Conservation (phyloP, 2,888 invertebrate genomes). For the Tipula unca region DNA sequence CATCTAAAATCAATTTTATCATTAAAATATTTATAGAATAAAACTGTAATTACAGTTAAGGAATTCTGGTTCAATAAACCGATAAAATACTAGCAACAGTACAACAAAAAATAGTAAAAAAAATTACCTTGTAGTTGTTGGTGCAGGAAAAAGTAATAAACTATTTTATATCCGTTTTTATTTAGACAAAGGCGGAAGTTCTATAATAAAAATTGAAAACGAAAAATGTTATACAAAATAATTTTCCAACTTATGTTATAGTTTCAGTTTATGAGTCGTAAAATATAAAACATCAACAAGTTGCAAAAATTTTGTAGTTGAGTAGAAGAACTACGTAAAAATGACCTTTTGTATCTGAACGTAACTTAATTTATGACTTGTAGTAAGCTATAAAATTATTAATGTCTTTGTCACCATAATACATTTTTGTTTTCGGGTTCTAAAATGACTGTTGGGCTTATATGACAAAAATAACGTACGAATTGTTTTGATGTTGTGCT, state of each 20-base stretch:
- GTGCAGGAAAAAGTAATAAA: background rate
- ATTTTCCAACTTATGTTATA: background rate
- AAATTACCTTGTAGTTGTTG: background rate
- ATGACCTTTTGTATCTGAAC: background rate
- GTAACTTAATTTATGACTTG: background rate
- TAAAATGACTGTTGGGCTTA: too few relatives aligned
- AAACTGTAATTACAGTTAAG: background rate
- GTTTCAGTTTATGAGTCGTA: background rate
- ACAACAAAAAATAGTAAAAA: background rate
- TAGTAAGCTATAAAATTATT: background rate
- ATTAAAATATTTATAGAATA: too few relatives aligned
- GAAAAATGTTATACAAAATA: background rate
- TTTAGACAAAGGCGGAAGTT: background rate
- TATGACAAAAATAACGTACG: too few relatives aligned
- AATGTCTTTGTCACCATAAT: background rate
- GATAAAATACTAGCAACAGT: background rate
- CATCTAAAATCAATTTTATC: too few relatives aligned
- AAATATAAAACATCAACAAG: background rate
- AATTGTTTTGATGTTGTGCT: too few relatives aligned
- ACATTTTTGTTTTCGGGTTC: too few relatives aligned
- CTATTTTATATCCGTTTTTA: background rate
- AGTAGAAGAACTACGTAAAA: background rate
- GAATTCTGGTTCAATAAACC: background rate
- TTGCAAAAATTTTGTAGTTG: background rate
- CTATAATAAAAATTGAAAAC: background rate